A percentile compares a stretch with the other conserved stretches of the same genome.
These are phyloP conservation scores for Anthophora plumipes DNA, from an alignment of 2,888 invertebrate species.

Conservation along the genomic window DNA sequence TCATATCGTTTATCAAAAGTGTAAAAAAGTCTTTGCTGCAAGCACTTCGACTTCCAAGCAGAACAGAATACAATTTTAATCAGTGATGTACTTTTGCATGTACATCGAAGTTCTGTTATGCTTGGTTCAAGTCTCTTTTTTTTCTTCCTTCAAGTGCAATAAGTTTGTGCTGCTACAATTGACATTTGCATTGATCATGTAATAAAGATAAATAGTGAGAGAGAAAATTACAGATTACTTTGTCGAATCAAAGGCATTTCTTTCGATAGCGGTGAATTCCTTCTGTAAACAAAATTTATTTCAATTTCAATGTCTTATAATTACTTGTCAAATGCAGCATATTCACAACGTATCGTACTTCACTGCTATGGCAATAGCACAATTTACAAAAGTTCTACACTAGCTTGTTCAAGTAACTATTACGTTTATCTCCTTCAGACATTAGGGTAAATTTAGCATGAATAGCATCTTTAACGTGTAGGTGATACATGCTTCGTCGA, in stretches of 20 bases:
- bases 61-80: conserved; percentile 6
- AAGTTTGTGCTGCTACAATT: conserved; percentile 44
- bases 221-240: not conserved
- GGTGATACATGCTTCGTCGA: not conserved
- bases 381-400: conserved; percentile 49
- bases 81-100: not conserved
- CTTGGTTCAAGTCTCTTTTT: conserved; percentile 15
- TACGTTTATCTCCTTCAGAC: conserved; percentile 17
- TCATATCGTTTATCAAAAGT: conserved; percentile 38
- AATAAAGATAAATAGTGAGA: not conserved
- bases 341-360: conserved; percentile 34
- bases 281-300: conserved; percentile 34
- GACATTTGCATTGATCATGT: not conserved
- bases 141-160: conserved; percentile 19
- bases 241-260: not conserved
- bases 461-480: conserved; percentile 21
- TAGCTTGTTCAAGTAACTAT: conserved; percentile 35
- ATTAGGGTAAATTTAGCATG: conserved; percentile 17
- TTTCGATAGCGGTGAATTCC: not conserved
- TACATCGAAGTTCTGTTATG: not conserved
- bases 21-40: conserved; percentile 33
- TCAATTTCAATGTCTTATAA: conserved; percentile 1
- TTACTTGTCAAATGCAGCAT: conserved; percentile 45
- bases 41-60: conserved; percentile 21
- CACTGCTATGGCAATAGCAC: conserved; percentile 36